Evolutionary conservation across 92 coral and sea anemone species (phyloP).

Genomic region (Bergia sp.): DNA sequence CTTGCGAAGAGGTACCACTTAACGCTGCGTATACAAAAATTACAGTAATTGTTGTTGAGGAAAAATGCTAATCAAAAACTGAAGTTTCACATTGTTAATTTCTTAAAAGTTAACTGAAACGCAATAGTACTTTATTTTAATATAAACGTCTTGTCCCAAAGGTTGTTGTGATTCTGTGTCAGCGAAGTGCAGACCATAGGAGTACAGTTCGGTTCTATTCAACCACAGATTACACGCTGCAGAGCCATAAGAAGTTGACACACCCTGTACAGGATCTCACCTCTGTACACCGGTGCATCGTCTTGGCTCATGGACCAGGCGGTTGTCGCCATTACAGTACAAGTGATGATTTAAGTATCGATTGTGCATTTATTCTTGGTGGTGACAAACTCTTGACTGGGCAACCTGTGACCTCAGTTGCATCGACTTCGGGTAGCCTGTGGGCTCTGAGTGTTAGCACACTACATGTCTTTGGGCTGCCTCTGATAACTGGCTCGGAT

Average conservation of each 20-base stretch:
- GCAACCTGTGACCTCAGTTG: slow-evolving; percentile 26
- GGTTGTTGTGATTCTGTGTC: slow-evolving; percentile 29
- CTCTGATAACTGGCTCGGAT: slow-evolving; percentile 9
- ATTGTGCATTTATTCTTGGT: not conserved
- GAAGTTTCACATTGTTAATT: not conserved
- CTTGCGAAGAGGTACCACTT: no score
- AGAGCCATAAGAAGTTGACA: not conserved
- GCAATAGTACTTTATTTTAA: not conserved
- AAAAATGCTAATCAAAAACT: no score
- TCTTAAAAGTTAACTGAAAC: no score
- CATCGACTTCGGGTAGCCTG: slow-evolving; percentile 23
- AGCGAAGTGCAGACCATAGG: not conserved
- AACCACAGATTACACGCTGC: slow-evolving; percentile 3
- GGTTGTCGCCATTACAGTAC: slow-evolving; percentile 5
- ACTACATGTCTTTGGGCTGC: slow-evolving; percentile 15
- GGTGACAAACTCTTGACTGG: not conserved
- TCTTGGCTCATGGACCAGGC: slow-evolving; percentile 18
- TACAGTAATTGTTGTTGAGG: no score
- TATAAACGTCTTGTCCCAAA: not conserved
- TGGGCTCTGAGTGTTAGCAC: slow-evolving; percentile 1
- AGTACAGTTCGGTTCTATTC: not conserved
- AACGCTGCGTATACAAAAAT: no score
- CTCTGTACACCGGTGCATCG: not conserved
- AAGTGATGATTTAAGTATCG: not conserved
- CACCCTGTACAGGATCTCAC: not conserved